Base-by-base conservation (phyloP, 1,140 invertebrate genomes). In the Neodiprion lecontei region DNA sequence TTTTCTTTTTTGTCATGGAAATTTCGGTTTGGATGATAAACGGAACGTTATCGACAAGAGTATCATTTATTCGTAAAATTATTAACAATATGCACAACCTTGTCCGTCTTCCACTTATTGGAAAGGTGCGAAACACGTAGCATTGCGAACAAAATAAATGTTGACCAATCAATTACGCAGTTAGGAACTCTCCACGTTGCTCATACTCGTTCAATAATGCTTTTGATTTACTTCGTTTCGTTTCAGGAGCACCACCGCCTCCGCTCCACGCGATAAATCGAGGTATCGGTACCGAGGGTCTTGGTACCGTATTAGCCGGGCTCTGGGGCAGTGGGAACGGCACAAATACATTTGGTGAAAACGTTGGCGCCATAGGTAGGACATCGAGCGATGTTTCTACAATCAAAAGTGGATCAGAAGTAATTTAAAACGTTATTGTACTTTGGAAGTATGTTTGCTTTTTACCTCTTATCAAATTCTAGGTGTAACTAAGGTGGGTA, bases 261-360 rank as follows among this genome's bases (percentile, higher is more conserved):
- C 96, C 96, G 0, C 85, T 94, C 8, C 95, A 96, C 83, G 96
- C 96, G 0, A 94, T 97, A 71, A 96, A 96, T 85, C 91, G 96
- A 10, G 96, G 95, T 0, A 95, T 97, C 49, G 93, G 92, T 7
- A 92, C 94, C 0, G 96, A 97, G 87, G 96, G 96, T 0, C 77
- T 97, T 10, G 96, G 96, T 10, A 96, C 94, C 0, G 86, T 96
- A 5, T 82, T 97, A 9, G 95, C 95, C 0, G 96, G 95, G 0
- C 87, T 96, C 1, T 94, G 94, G 91, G 96, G 96, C 4, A 94
- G 90, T 82, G 95, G 94, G 7, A 96, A 96, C 80, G 96, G 95
- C 2, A 96, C 96, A 3, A 96, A 96, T 75, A 96, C 95, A 0
- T 97, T 96, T 80, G 93, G 94, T 17, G 95, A 96, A 87, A 98